These are phyloP conservation scores for Neodiprion lecontei DNA, from an alignment of 1,140 invertebrate genomes.

Conservation along the genomic window DNA sequence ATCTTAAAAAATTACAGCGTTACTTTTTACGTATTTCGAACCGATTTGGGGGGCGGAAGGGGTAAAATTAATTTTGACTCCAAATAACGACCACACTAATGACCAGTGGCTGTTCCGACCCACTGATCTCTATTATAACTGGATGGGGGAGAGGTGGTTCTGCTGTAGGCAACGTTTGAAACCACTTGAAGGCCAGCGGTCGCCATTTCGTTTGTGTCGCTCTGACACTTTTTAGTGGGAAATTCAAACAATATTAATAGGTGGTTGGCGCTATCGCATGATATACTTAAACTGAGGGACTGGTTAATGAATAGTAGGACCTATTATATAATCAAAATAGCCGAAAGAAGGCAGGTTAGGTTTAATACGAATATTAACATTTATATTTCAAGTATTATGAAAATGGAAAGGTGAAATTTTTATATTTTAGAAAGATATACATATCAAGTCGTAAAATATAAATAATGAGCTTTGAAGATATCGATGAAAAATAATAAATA, in stretches of 20 bases:
- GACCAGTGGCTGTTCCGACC: too few relatives aligned
- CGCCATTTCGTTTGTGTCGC: background rate
- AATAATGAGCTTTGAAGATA: background rate
- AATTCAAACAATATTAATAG: background rate
- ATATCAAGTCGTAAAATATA: background rate
- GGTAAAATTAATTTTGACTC: too few relatives aligned
- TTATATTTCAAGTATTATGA: conserved; percentile 6
- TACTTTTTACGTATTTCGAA: too few relatives aligned
- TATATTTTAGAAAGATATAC: background rate
- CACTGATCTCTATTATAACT: background rate
- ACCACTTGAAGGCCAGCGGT: background rate
- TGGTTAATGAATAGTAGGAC: background rate
- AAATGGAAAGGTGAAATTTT: background rate
- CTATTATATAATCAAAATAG: background rate
- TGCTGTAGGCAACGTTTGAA: conserved; percentile 7
- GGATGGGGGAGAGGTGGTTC: background rate
- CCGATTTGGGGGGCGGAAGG: too few relatives aligned
- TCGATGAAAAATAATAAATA: conserved; percentile 1
- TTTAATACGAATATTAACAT: background rate
- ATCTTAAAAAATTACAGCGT: too few relatives aligned
- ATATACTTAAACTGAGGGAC: background rate
- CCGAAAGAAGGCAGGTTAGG: background rate
- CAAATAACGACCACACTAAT: too few relatives aligned
- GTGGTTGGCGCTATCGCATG: background rate
- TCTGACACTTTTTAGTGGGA: background rate